Evolutionary conservation across 2,797 vertebrate species (phyloP), one percentile per base, ranked within the genome.

Genomic region (Brachyalestes nurse): DNA sequence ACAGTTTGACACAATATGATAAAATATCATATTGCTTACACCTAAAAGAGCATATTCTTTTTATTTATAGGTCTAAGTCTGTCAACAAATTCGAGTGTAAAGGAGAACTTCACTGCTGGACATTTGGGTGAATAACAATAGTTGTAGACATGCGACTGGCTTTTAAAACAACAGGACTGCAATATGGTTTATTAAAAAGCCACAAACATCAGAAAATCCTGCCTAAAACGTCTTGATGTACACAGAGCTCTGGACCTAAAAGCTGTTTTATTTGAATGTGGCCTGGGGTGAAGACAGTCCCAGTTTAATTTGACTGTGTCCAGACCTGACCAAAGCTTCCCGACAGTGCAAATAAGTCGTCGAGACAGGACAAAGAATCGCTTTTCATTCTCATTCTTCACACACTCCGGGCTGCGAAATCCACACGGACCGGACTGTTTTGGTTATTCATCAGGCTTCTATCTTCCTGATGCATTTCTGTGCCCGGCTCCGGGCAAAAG

Each of bases 391-490:
- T 74, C 57, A 67, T 78, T 82, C 76, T 77, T 84, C 34, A 86
- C 57, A 84, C 42, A 60, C 51, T 78, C 34, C 65, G 28, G n/a
- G 42, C 72, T 84, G 65, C 77, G 28, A 65, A 69, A 70, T 83
- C 74, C 67, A 65, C 16, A n/a, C 34, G 60, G 51, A 51, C 70
- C 75, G 49, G 21, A 49, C 57, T 70, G 64, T 77, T 82, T 83
- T 73, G 65, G 72, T 85, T 78, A 80, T 85, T 82, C 74, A 75
- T 80, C 34, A 83, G 79, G 81, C 79, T 85, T 79, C 81, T 85
- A 83, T 80, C 65, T 78, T 78, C 82, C 75, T 77, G 82, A 84
- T 85, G 62, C 82, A 85, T 85, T 79, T 66, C 87, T 72, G 57
- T 57, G 8, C 79, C 42, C 21, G n/a, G 76, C 84, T 84, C 64